Evolutionary conservation across 1,140 invertebrate species (phyloP), one percentile per base, ranked within the genome.

Genomic region (Elymnias hypermnestra): DNA sequence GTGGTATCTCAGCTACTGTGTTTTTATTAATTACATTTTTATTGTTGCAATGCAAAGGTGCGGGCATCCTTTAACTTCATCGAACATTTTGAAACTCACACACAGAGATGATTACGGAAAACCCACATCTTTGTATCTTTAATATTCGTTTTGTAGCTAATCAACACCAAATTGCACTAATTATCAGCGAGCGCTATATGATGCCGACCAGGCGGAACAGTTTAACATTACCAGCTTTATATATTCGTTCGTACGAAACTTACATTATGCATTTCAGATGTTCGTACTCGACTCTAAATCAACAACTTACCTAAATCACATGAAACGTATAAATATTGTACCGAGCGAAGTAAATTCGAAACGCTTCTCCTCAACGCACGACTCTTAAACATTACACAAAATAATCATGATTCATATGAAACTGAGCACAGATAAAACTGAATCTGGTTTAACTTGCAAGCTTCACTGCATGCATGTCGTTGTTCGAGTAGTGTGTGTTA

Each of bases 291-390:
- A 82, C 68, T 77, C 73, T 65, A 52, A 59, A 63, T 69, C 61
- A 57, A 71, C 71, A 73, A 78, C 72, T 75, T 78, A 83, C 76
- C 66, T 66, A 57, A 71, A 72, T 78, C 73, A 84, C 81, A 81
- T 76, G 33, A 70, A 73, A 66, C 69, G 62, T 12, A 63, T 65
- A 58, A 48, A 59, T 56, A 53, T 60, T 52, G 53, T n/a, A 72
- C 64, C 65, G 72, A 73, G 61, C 72, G 72, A 82, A 74, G 82
- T 85, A 85, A 85, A 85, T 85, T 85, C 78, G 82, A 85, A 83
- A 85, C 82, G 82, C 82, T 85, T 85, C 81, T 85, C 82, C 75
- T 83, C 82, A 85, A 85, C 82, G 82, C 82, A 85, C 82, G 82
- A 85, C 78, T 83, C 82, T 82, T 77, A 55, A 51, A 85, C 82